Evolutionary conservation across 2,888 invertebrate genomes (phyloP).

Genomic region (Aspidiotus destructor): DNA sequence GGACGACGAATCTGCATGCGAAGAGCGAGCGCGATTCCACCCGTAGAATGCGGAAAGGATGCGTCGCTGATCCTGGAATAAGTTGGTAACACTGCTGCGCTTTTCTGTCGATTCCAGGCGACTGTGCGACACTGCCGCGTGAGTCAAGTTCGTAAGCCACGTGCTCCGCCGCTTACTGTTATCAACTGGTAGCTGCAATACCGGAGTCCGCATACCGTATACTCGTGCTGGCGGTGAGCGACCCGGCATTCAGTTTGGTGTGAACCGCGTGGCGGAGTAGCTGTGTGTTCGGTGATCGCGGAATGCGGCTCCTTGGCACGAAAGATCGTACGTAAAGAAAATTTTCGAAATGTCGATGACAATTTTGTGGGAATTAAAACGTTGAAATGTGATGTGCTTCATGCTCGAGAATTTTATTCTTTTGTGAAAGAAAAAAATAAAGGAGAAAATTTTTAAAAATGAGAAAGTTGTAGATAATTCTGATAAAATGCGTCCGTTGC

Average conservation of each 20-base stretch:
- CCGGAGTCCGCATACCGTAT: background rate
- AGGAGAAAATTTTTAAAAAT: background rate
- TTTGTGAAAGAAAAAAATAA: background rate
- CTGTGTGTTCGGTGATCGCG: background rate
- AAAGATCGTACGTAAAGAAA: background rate
- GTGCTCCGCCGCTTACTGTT: conserved; percentile 6
- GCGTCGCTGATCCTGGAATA: too few relatives aligned
- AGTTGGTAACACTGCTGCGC: too few relatives aligned
- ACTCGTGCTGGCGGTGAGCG: background rate
- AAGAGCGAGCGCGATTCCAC: too few relatives aligned
- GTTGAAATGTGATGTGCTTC: background rate
- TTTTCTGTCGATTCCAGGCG: too few relatives aligned
- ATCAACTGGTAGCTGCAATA: conserved; percentile 30
- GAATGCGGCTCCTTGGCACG: background rate
- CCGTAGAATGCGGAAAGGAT: too few relatives aligned
- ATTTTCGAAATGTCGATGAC: too few relatives aligned
- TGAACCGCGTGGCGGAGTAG: background rate
- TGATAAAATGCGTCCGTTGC: conserved; percentile 1
- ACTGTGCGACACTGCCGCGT: too few relatives aligned
- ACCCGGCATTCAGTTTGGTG: background rate
- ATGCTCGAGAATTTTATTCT: background rate
- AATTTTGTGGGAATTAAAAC: background rate
- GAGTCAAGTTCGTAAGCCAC: background rate
- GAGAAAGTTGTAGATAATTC: too few relatives aligned
- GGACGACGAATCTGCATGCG: too few relatives aligned